A percentile compares a stretch with the other conserved stretches of the same genome.
Conservation (phyloP, 1,140 invertebrate species). For the Psix sp. region DNA sequence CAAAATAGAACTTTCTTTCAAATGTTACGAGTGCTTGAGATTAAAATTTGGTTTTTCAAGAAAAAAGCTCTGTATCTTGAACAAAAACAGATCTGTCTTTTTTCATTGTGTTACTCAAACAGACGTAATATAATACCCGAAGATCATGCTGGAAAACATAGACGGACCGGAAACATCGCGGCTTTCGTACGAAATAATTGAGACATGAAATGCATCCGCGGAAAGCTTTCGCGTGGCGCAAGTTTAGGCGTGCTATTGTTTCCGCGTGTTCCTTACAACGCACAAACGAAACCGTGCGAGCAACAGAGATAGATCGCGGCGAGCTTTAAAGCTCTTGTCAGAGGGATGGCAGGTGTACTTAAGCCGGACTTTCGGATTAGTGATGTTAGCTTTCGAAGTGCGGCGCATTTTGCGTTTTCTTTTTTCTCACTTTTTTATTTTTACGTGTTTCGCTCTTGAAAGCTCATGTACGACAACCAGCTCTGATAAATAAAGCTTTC, state of each 20-base stretch:
- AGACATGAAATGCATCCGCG: slow-evolving; percentile 73
- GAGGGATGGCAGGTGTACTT: slow-evolving; percentile 64
- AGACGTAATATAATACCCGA: slow-evolving; percentile 49
- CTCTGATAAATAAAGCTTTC: slow-evolving; percentile 26
- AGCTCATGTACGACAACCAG: slow-evolving; percentile 13
- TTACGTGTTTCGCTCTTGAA: slow-evolving; percentile 22
- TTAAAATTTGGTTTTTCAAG: no score
- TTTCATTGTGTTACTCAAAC: slow-evolving; percentile 3
- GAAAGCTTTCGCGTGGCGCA: slow-evolving; percentile 56
- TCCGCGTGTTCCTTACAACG: slow-evolving; percentile 66
- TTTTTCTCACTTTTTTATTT: slow-evolving; percentile 19
- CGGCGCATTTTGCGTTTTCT: slow-evolving; percentile 10
- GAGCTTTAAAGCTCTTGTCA: slow-evolving; percentile 64
- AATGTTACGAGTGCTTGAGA: no score
- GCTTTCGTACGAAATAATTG: slow-evolving; percentile 75
- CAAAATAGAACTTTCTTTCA: no score
- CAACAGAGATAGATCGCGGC: slow-evolving; percentile 37
- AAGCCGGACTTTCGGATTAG: slow-evolving; percentile 70
- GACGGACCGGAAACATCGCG: slow-evolving; percentile 50
- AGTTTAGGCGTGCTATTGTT: slow-evolving; percentile 74
- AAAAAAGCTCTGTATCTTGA: no score
- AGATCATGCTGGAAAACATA: slow-evolving; percentile 43
- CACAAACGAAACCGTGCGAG: slow-evolving; percentile 56
- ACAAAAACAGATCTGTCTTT: slow-evolving; percentile 6
- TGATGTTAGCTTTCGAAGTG: slow-evolving; percentile 63